These are phyloP conservation scores for Cyphomyrus discorhynchus DNA, from an alignment of 2,113 vertebrate genomes.

Conservation along the genomic window DNA sequence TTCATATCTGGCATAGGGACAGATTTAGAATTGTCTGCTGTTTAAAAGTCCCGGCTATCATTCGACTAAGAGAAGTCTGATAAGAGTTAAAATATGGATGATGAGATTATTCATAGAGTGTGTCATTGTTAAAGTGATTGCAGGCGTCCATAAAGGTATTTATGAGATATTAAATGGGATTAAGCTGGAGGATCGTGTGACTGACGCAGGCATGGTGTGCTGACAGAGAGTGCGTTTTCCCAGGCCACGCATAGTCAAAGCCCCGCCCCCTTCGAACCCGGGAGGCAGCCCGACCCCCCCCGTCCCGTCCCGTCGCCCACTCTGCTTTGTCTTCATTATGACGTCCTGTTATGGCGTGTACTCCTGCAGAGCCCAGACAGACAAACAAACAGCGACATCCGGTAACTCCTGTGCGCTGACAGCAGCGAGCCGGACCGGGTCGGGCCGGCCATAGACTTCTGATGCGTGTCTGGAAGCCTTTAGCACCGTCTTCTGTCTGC, in stretches of 20 bases:
- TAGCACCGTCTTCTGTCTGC: conserved; percentile 39
- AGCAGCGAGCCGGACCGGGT: background rate
- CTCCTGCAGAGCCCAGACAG: conserved; percentile 43
- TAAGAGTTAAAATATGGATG: background rate
- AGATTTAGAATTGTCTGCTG: background rate
- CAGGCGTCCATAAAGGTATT: background rate
- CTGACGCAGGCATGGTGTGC: background rate
- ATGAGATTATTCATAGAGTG: conserved; percentile 4
- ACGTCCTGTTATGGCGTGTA: conserved; percentile 55
- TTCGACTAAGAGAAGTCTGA: background rate
- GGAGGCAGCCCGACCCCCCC: background rate
- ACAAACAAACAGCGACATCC: conserved; percentile 39
- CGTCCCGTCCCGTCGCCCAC: background rate
- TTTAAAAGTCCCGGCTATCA: background rate
- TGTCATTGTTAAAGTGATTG: background rate
- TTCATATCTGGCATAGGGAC: background rate
- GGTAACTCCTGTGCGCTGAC: conserved; percentile 1
- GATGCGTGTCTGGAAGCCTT: conserved; percentile 19
- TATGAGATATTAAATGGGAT: conserved; percentile 1
- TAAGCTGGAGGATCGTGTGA: background rate
- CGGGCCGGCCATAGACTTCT: background rate
- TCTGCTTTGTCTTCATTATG: background rate
- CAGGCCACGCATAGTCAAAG: background rate
- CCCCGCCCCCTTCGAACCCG: background rate
- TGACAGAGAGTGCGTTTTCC: background rate